Percentiles rank a stretch among this genome's conserved stretches.
Evolutionary conservation across 2,888 invertebrate genomes (phyloP).

Genomic region (Drosophila barbarae): DNA sequence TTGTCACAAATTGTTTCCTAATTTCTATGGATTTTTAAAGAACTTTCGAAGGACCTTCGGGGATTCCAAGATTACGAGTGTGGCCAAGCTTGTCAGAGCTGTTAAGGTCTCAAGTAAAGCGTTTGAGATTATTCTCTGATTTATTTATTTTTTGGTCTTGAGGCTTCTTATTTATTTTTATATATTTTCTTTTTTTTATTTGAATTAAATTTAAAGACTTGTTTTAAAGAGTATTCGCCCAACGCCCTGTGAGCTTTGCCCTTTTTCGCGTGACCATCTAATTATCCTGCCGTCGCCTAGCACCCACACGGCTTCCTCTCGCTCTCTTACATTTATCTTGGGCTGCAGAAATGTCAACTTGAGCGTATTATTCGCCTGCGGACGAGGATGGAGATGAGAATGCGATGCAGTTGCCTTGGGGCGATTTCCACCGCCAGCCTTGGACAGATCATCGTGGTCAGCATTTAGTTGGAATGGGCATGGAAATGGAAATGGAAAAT

Average conservation of each 20-base stretch:
- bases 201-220: no score
- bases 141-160: no score
- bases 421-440: conserved; percentile 20
- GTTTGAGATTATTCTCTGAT: no score
- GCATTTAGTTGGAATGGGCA: conserved; percentile 37
- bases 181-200: no score
- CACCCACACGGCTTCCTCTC: conserved; percentile 16
- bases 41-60: no score
- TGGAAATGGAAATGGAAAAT: conserved; percentile 6
- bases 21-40: no score
- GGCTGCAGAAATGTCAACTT: conserved; percentile 50
- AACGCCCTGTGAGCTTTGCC: neutral
- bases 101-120: neutral
- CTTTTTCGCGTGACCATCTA: conserved; percentile 23
- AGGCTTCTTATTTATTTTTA: no score
- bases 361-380: conserved; percentile 58
- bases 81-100: no score
- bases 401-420: conserved; percentile 39
- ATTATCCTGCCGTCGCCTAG: conserved; percentile 22
- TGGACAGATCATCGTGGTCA: conserved; percentile 48
- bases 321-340: conserved; percentile 16
- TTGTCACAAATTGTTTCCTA: no score
- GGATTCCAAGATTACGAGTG: no score
- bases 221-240: neutral
- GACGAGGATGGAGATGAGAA: neutral